A percentile compares a stretch with the other conserved stretches of the same genome.
phyloP scores from a whole-genome alignment of 2,797 vertebrate genomes.

The Poecilia gillii region DNA sequence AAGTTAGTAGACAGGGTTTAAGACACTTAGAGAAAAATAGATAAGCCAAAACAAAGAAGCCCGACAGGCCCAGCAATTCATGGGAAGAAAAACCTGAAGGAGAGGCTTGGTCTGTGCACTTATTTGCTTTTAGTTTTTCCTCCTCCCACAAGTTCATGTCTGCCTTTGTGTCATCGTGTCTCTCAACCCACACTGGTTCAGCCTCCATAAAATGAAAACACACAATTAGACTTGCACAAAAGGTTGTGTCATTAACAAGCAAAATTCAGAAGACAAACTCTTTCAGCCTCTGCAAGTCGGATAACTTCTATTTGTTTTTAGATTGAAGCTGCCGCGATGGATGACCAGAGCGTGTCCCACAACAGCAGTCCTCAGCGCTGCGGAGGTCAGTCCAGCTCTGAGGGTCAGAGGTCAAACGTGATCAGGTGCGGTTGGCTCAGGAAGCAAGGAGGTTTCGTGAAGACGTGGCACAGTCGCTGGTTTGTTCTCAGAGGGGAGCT shows the following conservation, averaged over 20 bases:
- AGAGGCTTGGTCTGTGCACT: conserved; percentile 38
- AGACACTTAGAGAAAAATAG: not conserved
- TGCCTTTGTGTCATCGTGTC: conserved; percentile 25
- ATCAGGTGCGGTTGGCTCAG: conserved; percentile 94
- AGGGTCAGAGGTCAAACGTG: conserved; percentile 70
- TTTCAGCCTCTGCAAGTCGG: not conserved
- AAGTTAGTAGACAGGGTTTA: not conserved
- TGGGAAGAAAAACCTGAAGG: conserved; percentile 33
- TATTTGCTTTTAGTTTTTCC: conserved; percentile 37
- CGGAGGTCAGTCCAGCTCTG: conserved; percentile 52
- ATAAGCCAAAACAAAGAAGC: not conserved
- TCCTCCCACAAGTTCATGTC: conserved; percentile 39
- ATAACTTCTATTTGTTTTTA: conserved; percentile 48
- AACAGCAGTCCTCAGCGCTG: conserved; percentile 72
- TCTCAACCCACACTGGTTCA: not conserved
- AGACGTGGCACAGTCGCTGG: conserved; percentile 99
- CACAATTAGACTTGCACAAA: not conserved
- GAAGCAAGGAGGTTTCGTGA: conserved; percentile 98
- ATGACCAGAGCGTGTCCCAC: conserved; percentile 83
- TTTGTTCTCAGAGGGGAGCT: conserved; percentile 97
- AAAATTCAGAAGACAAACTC: not conserved
- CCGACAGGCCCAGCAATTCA: conserved; percentile 17
- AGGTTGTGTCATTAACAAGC: not conserved
- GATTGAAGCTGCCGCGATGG: conserved; percentile 82
- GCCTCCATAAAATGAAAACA: not conserved